Base-by-base conservation (phyloP, 2,888 invertebrate species). In the Furcula furcula region DNA sequence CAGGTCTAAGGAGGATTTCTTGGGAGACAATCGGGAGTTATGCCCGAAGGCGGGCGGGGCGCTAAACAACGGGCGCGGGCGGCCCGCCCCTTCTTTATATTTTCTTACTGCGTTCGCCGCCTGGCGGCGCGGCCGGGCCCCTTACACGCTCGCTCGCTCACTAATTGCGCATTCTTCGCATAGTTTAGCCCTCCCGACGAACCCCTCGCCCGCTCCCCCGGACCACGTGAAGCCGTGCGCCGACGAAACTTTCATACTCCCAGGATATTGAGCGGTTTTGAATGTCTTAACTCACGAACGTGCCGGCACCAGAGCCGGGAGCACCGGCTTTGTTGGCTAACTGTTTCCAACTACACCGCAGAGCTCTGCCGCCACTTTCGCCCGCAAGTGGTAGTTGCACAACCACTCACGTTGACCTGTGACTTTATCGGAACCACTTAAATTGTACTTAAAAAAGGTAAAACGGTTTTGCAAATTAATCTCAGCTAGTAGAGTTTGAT, bases 91-190 rank as follows among this genome's bases (percentile, higher is more conserved):
- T 91, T 91, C 91, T 91, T 91, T 92, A 92, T 92, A 91, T 91
- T 91, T 92, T 92, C 92, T 91, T 88, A 86, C 86, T 91, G 91
- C 89, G 83, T 86, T 86, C 86, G 85, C 85, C 87, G 80, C 81
- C 84, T 84, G 72, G 82, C 82, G 80, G 79, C 85, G 79, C 87
- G 88, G 89, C 89, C 88, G 90, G 91, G 90, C 91, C 87, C 86
- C 89, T 83, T 90, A 89, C 90, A 90, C 90, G 91, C 91, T 91
- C 91, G 92, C 91, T 91, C 92, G 93, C 92, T 94, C 95, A 95
- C 95, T 95, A 95, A 96, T 96, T 95, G 95, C 95, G 94, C 95
- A 96, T 95, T 96, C 95, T 95, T 95, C 94, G 94, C 95, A 95
- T 95, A 95, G 95, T 95, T 95, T 94, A 93, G 93, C 91, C 91